Evolutionary conservation across 2,888 invertebrate species (phyloP).

Genomic region (Agrochola circellaris): DNA sequence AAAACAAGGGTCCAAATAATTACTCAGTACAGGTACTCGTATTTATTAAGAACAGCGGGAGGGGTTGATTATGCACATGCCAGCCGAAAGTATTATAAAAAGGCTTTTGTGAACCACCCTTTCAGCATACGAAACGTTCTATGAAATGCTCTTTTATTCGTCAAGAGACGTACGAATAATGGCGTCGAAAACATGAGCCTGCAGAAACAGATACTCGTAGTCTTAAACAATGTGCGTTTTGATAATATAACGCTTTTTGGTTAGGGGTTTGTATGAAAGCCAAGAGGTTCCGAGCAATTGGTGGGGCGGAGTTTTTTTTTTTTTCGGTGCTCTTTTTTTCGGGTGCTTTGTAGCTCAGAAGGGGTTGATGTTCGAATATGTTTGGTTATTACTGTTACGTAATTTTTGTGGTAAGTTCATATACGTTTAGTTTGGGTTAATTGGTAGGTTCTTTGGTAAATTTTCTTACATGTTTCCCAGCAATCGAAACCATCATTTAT

Average conservation of each 20-base stretch:
- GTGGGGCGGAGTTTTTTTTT: conserved; percentile 33
- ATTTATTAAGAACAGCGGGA: conserved; percentile 80
- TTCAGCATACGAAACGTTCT: conserved; percentile 78
- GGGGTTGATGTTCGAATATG: neutral
- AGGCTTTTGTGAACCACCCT: conserved; percentile 86
- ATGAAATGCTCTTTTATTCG: conserved; percentile 88
- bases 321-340: conserved; percentile 31
- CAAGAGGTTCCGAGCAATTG: conserved; percentile 68
- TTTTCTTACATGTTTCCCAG: neutral
- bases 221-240: conserved; percentile 85
- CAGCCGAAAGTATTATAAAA: conserved; percentile 87
- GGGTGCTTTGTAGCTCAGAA: neutral
- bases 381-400: neutral
- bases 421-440: neutral
- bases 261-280: conserved; percentile 70
- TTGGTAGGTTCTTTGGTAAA: neutral
- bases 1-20: conserved; percentile 75
- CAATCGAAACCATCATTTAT: too few species aligned
- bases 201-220: conserved; percentile 84
- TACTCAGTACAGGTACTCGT: conserved; percentile 77
- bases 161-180: conserved; percentile 75
- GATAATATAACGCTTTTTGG: conserved; percentile 84
- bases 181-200: conserved; percentile 81
- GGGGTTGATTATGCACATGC: conserved; percentile 80
- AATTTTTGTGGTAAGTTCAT: too few species aligned